phyloP scores from a whole-genome alignment of 2,113 vertebrate species.

The Dromaius novaehollandiae region DNA sequence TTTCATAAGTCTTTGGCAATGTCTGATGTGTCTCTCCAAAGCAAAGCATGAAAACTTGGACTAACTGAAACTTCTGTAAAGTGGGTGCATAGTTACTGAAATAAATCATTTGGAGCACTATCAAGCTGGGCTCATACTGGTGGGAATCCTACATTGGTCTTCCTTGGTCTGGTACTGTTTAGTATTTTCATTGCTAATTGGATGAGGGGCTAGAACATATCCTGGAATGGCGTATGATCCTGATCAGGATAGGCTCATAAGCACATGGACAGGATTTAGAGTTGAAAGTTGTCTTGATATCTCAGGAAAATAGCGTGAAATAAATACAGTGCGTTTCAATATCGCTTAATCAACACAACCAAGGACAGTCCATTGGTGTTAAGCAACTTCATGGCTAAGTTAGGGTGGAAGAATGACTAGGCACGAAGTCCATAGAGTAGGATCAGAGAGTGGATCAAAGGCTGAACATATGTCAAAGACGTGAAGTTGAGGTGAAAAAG shows the following conservation, averaged over 20 bases:
- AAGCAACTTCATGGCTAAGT: neutral
- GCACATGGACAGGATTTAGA: neutral
- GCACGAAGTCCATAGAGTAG: neutral
- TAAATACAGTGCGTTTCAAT: neutral
- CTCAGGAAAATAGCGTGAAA: neutral
- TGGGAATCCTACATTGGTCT: neutral
- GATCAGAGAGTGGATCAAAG: neutral
- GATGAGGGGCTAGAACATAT: neutral
- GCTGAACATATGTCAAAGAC: neutral
- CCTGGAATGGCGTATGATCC: neutral
- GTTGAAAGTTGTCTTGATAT: neutral
- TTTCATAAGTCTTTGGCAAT: neutral
- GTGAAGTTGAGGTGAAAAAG: neutral
- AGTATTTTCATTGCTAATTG: neutral
- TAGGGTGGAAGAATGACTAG: neutral
- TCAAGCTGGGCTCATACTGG: rapidly evolving
- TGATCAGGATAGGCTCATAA: neutral
- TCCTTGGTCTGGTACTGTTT: neutral
- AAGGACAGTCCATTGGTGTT: neutral
- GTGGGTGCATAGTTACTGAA: neutral
- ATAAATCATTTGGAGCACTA: neutral
- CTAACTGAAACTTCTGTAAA: neutral
- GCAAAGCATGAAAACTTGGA: neutral
- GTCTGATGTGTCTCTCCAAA: neutral
- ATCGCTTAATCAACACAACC: neutral